Percentiles rank a stretch among this genome's conserved stretches.
These are phyloP conservation scores for Lathamus discolor DNA, from an alignment of 2,113 vertebrate species.

Conservation along the genomic window DNA sequence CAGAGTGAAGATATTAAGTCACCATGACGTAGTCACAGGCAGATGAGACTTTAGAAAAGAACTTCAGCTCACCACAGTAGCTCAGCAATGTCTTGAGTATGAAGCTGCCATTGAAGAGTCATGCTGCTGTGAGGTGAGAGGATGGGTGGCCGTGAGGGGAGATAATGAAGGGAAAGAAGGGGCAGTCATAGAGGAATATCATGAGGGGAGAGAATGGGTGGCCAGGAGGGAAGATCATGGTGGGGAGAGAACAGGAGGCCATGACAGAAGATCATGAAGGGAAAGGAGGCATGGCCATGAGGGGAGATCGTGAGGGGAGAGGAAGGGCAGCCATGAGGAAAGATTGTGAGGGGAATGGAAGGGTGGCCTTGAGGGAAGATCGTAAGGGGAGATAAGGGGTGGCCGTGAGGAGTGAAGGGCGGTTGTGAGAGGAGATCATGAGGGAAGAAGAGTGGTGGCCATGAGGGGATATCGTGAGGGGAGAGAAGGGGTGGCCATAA, in stretches of 20 bases:
- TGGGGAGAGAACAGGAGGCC: neutral
- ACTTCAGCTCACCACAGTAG: neutral
- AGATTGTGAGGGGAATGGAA: neutral
- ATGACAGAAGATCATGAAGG: neutral
- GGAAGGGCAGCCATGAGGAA: too few relatives aligned
- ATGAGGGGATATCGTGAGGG: neutral
- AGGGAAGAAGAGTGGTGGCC: neutral
- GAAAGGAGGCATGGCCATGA: neutral
- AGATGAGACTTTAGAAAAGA: conserved; percentile 3
- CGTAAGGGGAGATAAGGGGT: neutral
- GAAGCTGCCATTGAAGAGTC: neutral
- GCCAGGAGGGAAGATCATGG: neutral
- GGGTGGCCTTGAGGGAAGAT: too few relatives aligned
- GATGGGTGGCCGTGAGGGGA: neutral
- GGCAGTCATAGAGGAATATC: neutral
- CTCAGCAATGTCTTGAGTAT: neutral
- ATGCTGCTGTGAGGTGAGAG: neutral
- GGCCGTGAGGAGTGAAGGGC: neutral
- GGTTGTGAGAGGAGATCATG: neutral
- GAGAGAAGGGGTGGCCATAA: neutral
- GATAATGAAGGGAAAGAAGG: neutral
- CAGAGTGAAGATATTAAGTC: conserved; percentile 25
- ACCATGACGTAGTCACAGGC: conserved; percentile 19
- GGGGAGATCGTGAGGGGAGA: neutral
- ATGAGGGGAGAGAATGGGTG: neutral